Evolutionary conservation across 1,140 invertebrate species (phyloP).

Genomic region (Drosophila seguyi): DNA sequence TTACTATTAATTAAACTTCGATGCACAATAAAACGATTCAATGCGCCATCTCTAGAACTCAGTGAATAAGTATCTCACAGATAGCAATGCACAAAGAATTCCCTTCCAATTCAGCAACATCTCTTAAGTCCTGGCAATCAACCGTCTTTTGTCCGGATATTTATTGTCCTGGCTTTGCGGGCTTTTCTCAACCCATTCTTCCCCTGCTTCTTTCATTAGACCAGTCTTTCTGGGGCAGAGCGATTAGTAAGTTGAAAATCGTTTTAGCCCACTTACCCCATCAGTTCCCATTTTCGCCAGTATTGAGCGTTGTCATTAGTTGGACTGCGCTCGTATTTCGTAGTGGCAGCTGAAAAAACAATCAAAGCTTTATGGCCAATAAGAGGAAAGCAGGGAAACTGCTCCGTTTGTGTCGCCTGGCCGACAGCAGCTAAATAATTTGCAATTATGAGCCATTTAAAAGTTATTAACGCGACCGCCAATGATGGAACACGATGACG

Average conservation of each 20-base stretch:
- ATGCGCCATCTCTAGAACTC: not conserved
- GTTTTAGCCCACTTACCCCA: conserved; percentile 46
- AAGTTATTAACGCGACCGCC: conserved; percentile 70
- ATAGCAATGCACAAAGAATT: conserved; percentile 29
- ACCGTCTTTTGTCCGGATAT: conserved; percentile 30
- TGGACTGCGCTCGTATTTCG: conserved; percentile 32
- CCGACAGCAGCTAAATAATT: conserved; percentile 37
- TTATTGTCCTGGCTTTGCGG: conserved; percentile 32
- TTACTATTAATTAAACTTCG: not conserved
- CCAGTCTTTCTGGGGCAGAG: conserved; percentile 45
- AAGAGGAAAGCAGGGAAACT: conserved; percentile 14
- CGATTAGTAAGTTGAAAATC: conserved; percentile 58
- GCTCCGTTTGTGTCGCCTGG: conserved; percentile 17
- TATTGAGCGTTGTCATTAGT: conserved; percentile 50
- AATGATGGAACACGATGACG: conserved; percentile 45
- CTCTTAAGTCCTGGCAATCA: conserved; percentile 31
- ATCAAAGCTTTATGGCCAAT: conserved; percentile 48
- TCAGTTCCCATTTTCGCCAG: not conserved
- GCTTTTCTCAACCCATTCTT: not conserved
- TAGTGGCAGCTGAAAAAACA: conserved; percentile 47
- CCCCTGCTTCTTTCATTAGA: conserved; percentile 34
- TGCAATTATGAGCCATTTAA: conserved; percentile 78
- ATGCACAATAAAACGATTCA: not conserved
- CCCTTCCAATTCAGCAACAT: conserved; percentile 26
- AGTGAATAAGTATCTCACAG: conserved; percentile 23